Evolutionary conservation across 2,888 invertebrate species (phyloP).

Genomic region (Nymphalis c-album): DNA sequence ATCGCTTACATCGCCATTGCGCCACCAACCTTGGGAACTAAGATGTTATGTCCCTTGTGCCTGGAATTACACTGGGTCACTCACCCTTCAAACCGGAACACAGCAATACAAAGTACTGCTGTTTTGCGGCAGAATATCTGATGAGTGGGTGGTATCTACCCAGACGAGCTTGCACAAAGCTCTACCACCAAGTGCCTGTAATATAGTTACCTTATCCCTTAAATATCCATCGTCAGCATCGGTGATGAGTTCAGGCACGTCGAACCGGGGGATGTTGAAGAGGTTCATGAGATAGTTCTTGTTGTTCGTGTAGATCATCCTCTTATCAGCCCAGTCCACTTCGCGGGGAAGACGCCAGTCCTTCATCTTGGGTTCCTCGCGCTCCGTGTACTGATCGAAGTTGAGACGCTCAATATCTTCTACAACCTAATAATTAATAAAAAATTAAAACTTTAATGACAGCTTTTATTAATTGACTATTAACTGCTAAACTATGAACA

Average conservation of each 20-base stretch:
- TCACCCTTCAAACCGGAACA: no score
- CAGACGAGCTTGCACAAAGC: no score
- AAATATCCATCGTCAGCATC: constrained; percentile 80
- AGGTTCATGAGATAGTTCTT: constrained; percentile 82
- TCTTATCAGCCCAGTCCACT: constrained; percentile 82
- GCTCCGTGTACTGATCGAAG: constrained; percentile 82
- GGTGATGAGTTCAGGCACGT: constrained; percentile 86
- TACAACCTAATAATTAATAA: constrained; percentile 68
- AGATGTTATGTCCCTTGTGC: no score
- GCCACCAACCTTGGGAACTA: no score
- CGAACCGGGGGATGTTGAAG: constrained; percentile 82
- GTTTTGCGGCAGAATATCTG: no score
- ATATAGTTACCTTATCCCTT: constrained; percentile 52
- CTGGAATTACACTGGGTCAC: no score
- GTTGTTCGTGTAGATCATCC: constrained; percentile 82
- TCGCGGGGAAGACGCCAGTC: constrained; percentile 88
- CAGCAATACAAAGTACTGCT: no score
- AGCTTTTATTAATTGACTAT: no score
- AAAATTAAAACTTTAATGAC: neutral
- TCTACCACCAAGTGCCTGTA: no score
- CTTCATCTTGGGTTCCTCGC: constrained; percentile 86
- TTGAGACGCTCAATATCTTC: constrained; percentile 94
- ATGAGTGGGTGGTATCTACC: no score
- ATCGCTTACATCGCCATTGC: no score
- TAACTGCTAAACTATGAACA: no score